Percentiles rank a stretch among this genome's conserved stretches.
phyloP scores from a whole-genome alignment of 2,797 vertebrate genomes.

The Craterocephalus amniculus region DNA sequence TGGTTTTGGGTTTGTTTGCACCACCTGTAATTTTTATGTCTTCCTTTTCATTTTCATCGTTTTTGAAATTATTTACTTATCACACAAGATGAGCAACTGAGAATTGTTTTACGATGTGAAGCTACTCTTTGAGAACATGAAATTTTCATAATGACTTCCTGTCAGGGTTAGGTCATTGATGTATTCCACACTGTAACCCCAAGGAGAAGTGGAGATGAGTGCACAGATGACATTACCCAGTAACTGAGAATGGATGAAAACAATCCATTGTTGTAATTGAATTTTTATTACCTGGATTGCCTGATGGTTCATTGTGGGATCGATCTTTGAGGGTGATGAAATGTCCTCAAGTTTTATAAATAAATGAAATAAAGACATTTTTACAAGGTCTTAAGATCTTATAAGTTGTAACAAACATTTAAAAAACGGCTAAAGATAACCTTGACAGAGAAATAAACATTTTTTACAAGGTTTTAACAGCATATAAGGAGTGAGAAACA shows the following conservation, averaged over 20 bases:
- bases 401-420: background rate
- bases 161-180: constrained; percentile 46
- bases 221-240: constrained; percentile 48
- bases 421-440: background rate
- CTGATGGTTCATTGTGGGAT: constrained; percentile 6
- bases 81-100: background rate
- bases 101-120: background rate
- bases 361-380: background rate
- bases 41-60: background rate
- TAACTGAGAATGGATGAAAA: constrained; percentile 49
- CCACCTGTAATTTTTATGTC: background rate
- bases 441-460: background rate
- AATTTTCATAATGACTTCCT: constrained; percentile 43
- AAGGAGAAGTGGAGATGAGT: constrained; percentile 30
- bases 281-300: background rate
- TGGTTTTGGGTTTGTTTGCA: background rate
- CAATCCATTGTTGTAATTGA: constrained; percentile 24
- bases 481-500: background rate
- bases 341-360: background rate
- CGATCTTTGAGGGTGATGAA: background rate
- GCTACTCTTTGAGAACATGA: constrained; percentile 23
- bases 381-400: background rate
- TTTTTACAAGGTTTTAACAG: background rate
- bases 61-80: constrained; percentile 1
- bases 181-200: constrained; percentile 33